Conservation (phyloP, 2,888 invertebrate species). For the Doris montereyensis region DNA sequence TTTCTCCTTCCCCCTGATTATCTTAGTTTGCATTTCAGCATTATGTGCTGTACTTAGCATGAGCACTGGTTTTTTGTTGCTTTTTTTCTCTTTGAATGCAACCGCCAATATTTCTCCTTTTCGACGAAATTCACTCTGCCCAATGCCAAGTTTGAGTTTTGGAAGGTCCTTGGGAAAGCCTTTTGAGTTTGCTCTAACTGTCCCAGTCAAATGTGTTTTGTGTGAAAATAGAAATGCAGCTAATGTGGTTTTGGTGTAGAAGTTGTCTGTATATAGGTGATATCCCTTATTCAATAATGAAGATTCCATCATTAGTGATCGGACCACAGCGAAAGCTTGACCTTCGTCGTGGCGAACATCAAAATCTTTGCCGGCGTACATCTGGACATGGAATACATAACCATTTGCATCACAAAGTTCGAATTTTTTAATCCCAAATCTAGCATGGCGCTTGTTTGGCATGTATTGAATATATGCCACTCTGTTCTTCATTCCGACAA, state of each 20-base stretch:
- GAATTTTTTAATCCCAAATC: conserved; percentile 34
- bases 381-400: not conserved
- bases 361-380: conserved; percentile 24
- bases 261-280: conserved; percentile 33
- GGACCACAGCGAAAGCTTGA: conserved; percentile 24
- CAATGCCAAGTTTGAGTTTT: not conserved
- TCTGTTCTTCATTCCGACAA: not conserved
- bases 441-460: conserved; percentile 22
- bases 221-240: conserved; percentile 14
- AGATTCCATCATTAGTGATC: not conserved
- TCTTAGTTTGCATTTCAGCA: not conserved
- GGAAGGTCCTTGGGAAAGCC: not conserved
- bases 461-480: conserved; percentile 23
- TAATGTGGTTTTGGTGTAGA: conserved; percentile 31
- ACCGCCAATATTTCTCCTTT: not conserved
- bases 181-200: conserved; percentile 25
- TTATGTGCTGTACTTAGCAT: conserved; percentile 2
- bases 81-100: conserved; percentile 16
- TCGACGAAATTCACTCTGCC: not conserved
- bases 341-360: conserved; percentile 18
- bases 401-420: conserved; percentile 27
- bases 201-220: conserved; percentile 26
- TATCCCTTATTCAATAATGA: conserved; percentile 18
- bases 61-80: not conserved
- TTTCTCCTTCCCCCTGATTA: not conserved